These are phyloP conservation scores for Microchrysa polita DNA, from an alignment of 2,888 invertebrate species.

Conservation along the genomic window DNA sequence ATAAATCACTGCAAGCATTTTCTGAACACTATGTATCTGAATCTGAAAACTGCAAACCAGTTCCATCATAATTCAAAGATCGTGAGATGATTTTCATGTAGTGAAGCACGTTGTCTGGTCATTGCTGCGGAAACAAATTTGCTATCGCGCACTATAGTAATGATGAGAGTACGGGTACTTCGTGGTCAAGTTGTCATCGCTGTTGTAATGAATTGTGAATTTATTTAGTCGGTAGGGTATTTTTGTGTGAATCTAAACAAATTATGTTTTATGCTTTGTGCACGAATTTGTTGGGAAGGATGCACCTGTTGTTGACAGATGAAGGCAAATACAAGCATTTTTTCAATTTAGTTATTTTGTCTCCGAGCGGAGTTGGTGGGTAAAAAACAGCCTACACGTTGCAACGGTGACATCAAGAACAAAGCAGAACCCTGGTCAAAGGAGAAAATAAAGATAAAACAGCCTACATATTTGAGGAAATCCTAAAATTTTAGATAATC, in stretches of 20 bases:
- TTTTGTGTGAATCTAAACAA: slow-evolving; percentile 22
- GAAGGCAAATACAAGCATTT: no score
- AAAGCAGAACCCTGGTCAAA: no score
- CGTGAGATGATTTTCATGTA: slow-evolving; percentile 43
- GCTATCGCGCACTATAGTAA: slow-evolving; percentile 31
- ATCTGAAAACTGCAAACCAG: slow-evolving; percentile 36
- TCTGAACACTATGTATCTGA: slow-evolving; percentile 22
- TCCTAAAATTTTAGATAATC: no score
- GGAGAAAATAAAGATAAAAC: no score
- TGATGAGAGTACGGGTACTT: no score
- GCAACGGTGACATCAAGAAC: no score
- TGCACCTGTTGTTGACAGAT: slow-evolving; percentile 8
- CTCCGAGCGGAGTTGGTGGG: no score
- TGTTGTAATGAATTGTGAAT: not conserved
- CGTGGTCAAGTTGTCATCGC: not conserved
- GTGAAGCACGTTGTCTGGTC: slow-evolving; percentile 21
- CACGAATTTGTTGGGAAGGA: not conserved
- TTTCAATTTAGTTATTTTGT: no score
- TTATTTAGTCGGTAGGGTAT: not conserved
- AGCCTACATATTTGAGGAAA: no score
- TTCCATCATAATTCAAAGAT: slow-evolving; percentile 44
- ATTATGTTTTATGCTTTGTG: slow-evolving; percentile 14
- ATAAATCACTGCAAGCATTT: slow-evolving; percentile 34
- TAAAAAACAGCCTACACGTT: no score
- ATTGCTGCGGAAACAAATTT: slow-evolving; percentile 26